Percentiles rank a stretch among this genome's conserved stretches.
Conservation (phyloP, 2,888 invertebrate genomes). For the Lamellibrachia satsuma region DNA sequence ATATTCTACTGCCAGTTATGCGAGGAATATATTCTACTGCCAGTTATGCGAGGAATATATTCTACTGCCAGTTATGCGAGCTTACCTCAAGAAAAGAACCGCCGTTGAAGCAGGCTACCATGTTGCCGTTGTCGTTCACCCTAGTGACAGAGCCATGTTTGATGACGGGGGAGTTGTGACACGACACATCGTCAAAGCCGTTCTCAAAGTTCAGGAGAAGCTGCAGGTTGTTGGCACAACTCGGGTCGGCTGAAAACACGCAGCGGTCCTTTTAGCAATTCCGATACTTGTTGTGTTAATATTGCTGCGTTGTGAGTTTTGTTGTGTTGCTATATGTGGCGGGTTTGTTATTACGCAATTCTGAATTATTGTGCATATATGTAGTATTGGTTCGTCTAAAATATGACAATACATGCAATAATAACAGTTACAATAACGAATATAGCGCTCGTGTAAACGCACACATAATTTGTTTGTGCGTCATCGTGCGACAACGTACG, state of each 20-base stretch:
- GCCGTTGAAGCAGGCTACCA: neutral
- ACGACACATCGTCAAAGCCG: neutral
- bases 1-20: neutral
- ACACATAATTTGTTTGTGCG: too few relatives aligned
- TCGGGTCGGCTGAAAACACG: neutral
- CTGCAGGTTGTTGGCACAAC: neutral
- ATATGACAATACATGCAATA: too few relatives aligned
- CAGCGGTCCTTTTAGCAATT: neutral
- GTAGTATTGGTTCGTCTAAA: too few relatives aligned
- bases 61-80: neutral
- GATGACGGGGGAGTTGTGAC: neutral
- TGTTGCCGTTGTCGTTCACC: constrained; percentile 1
- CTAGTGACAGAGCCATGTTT: neutral
- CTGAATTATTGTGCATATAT: too few relatives aligned
- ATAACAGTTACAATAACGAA: too few relatives aligned
- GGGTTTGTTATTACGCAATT: neutral
- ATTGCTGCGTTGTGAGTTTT: neutral
- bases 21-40: neutral
- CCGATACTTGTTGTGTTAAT: neutral
- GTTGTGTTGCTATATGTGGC: neutral
- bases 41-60: neutral
- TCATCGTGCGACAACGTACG: too few relatives aligned
- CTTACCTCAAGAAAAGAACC: neutral
- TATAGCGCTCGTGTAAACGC: too few relatives aligned
- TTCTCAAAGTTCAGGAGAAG: neutral